Evolutionary conservation across 2,113 vertebrate species (phyloP), one percentile per base, ranked within the genome.

Genomic region (Psettodes erumei): DNA sequence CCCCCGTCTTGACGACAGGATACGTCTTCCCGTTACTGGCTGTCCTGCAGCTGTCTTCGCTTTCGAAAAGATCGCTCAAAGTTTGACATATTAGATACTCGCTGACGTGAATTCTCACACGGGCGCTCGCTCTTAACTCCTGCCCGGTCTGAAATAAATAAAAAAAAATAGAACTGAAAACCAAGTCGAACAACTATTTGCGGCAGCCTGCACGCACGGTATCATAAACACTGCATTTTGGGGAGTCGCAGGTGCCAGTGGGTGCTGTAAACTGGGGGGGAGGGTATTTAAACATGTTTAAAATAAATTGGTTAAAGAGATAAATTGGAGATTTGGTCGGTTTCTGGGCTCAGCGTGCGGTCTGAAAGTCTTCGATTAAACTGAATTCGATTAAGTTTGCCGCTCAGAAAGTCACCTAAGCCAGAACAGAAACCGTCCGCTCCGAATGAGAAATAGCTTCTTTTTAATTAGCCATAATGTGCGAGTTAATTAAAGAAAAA

Each of bases 371-470:
- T 59, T 47, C 32, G 68, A n/a, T n/a, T n/a, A n/a, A n/a, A n/a
- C n/a, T n/a, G n/a, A n/a, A n/a, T n/a, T n/a, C n/a, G n/a, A n/a
- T n/a, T n/a, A n/a, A n/a, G 37, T 60, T 47, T 32, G 53, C 43
- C 35, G 11, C 63, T 43, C 25, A 47, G 18, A 18, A 48, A 58
- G 63, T 73, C 54, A 76, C 70, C 56, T 48, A 53, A 71, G 38
- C 47, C 58, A 28, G 23, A 63, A 47, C 18, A 42, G 8, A 19
- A 76, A 71, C 72, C 53, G 53, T 90, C 63, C 1, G 89, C 87
- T 85, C 92, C 85, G 91, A 84, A 92, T 76, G 91, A 92, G 86
- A 93, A 92, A 79, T 77, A 93, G 90, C 80, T 90, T 87, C 87
- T 88, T 90, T 93, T 90, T 94, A 95, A 94, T 92, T 65, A 71